Conservation (phyloP, 2,797 vertebrate species). For the Mastacembelus armatus region DNA sequence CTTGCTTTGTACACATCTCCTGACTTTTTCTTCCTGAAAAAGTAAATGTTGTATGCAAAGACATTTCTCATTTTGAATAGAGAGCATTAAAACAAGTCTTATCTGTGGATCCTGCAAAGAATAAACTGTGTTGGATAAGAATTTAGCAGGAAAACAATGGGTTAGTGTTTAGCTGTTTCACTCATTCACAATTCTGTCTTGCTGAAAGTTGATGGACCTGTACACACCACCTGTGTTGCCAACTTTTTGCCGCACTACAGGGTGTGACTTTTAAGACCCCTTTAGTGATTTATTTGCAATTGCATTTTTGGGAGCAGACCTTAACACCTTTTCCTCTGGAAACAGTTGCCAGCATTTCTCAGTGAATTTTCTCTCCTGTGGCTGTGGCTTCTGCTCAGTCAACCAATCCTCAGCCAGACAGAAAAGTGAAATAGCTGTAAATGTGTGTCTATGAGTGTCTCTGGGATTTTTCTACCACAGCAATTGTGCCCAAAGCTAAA, state of each 20-base stretch:
- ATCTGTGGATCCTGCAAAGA: not conserved
- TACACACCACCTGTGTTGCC: not conserved
- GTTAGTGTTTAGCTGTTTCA: too few relatives aligned
- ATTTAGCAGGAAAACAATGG: not conserved
- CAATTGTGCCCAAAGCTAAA: not conserved
- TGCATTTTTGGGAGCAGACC: not conserved
- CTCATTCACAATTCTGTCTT: not conserved
- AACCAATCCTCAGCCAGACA: not conserved
- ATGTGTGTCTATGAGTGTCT: too few relatives aligned
- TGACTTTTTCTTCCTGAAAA: too few relatives aligned
- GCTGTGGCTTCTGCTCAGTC: not conserved
- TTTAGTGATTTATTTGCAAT: not conserved
- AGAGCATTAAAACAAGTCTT: not conserved
- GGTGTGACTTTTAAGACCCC: not conserved
- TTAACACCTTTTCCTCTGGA: not conserved
- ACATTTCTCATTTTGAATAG: too few relatives aligned
- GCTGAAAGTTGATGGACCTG: not conserved
- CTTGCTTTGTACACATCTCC: too few relatives aligned
- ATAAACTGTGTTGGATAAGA: not conserved
- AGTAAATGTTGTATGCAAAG: not conserved
- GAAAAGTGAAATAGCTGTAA: not conserved
- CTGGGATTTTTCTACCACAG: not conserved
- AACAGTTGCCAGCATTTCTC: not conserved
- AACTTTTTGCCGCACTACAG: too few relatives aligned
- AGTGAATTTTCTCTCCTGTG: not conserved